Evolutionary conservation across 2,113 vertebrate species (phyloP), one percentile per base, ranked within the genome.

Genomic region (Mugil cephalus): DNA sequence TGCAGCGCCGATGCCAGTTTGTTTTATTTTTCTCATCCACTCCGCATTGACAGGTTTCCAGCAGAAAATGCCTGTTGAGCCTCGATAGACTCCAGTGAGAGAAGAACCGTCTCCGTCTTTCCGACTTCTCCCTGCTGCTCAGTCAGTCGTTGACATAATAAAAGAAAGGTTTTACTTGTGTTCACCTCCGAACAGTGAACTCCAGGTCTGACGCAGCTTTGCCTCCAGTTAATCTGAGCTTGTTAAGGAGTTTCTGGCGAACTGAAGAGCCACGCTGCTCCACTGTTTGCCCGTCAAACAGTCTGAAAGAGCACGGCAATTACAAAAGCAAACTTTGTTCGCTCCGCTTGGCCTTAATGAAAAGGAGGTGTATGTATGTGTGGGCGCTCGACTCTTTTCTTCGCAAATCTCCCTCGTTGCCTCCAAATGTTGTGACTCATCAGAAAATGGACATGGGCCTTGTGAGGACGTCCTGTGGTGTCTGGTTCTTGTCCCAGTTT

Each of bases 161-260:
- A 93, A 30, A 94, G 93, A 60, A 40, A 42, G 38, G 13, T 46
- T 95, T 93, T 42, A 36, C 67, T 91, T 90, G n/a, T 91, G 93
- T 93, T 95, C 51, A 18, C 52, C 53, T 77, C 53, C 40, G n/a
- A 30, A 62, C 60, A 19, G 43, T 50, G 62, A 56, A 46, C 48
- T 13, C 52, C 94, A 90, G 91, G 47, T 79, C 64, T 69, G 77
- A 74, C 79, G 70, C 43, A 18, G 70, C 66, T 73, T 77, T 14
- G 52, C 60, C 66, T 74, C 62, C 12, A 74, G 82, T 83, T 77
- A 66, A 76, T 87, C 79, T 69, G 61, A 38, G 45, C 74, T 76
- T 36, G 67, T 85, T 82, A 55, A 40, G 48, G 54, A 85, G 67
- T 62, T 4, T 54, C 56, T 78, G 74, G 69, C 66, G 56, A 65